phyloP scores from a whole-genome alignment of 1,140 invertebrate species.

The Drosophila busckii region DNA sequence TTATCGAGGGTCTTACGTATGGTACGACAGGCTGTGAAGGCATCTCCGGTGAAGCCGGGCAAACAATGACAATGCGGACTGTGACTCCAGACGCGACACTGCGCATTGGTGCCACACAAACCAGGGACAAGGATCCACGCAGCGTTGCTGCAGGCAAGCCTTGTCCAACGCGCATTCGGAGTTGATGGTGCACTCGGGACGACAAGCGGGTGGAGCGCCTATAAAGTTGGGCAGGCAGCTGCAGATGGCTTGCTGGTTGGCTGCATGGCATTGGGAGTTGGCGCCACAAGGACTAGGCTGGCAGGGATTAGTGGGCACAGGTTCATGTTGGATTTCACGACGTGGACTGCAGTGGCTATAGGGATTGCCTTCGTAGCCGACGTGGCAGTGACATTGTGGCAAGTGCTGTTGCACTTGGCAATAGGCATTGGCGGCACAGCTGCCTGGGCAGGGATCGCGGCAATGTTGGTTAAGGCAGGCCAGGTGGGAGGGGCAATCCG shows the following conservation, averaged over 20 bases:
- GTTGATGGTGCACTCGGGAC: conserved; percentile 90
- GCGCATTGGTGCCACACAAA: conserved; percentile 88
- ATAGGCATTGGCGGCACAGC: conserved; percentile 86
- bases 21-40: conserved; percentile 85
- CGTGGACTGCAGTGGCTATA: conserved; percentile 82
- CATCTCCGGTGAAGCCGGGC: conserved; percentile 89
- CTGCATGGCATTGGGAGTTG: conserved; percentile 86
- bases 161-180: conserved; percentile 88
- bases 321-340: conserved; percentile 77
- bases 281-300: conserved; percentile 88
- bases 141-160: conserved; percentile 90
- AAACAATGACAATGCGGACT: conserved; percentile 90
- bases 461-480: conserved; percentile 88
- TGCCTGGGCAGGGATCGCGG: conserved; percentile 86
- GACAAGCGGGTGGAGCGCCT: conserved; percentile 87
- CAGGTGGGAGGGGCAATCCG: conserved; percentile 84
- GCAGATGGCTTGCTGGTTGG: conserved; percentile 87
- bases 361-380: conserved; percentile 85
- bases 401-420: conserved; percentile 87
- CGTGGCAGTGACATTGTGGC: conserved; percentile 85
- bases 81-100: conserved; percentile 90
- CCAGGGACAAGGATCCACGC: conserved; percentile 91
- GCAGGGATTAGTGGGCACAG: conserved; percentile 81
- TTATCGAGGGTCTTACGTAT: conserved; percentile 82
- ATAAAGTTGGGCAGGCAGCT: conserved; percentile 88